phyloP scores from a whole-genome alignment of 2,888 invertebrate species.

The Mechanitis messenoides region DNA sequence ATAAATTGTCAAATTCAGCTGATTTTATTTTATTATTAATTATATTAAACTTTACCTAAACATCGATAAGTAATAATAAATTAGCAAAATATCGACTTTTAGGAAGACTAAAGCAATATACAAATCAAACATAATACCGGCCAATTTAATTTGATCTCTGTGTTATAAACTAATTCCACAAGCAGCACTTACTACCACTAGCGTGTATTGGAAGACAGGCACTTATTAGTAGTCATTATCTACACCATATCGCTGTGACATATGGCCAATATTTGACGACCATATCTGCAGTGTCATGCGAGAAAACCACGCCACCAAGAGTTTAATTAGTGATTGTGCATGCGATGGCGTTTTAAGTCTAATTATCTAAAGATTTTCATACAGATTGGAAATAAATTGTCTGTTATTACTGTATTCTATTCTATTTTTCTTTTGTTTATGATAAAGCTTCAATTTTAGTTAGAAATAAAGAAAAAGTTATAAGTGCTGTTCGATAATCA shows the following conservation, averaged over 20 bases:
- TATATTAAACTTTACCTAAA: no score
- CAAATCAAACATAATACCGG: background rate
- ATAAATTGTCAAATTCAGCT: no score
- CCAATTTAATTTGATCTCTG: background rate
- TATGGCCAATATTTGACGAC: constrained; percentile 68
- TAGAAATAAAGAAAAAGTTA: no score
- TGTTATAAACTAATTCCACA: constrained; percentile 17
- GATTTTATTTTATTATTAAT: no score
- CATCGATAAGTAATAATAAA: no score
- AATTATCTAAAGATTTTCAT: background rate
- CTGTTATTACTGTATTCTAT: no score
- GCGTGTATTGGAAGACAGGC: constrained; percentile 63
- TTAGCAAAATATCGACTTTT: no score
- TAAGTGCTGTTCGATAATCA: no score
- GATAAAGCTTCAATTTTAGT: no score
- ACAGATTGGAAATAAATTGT: background rate
- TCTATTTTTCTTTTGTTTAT: no score
- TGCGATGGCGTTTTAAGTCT: constrained; percentile 18
- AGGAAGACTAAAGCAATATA: no score
- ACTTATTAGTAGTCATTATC: constrained; percentile 74
- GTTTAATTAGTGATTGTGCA: constrained; percentile 60
- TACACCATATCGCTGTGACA: constrained; percentile 67
- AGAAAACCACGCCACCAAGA: constrained; percentile 56
- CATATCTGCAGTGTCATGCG: constrained; percentile 59
- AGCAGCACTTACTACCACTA: constrained; percentile 43